Evolutionary conservation across 2,113 vertebrate species (phyloP).

Genomic region (Lamprologus tigripictilis): DNA sequence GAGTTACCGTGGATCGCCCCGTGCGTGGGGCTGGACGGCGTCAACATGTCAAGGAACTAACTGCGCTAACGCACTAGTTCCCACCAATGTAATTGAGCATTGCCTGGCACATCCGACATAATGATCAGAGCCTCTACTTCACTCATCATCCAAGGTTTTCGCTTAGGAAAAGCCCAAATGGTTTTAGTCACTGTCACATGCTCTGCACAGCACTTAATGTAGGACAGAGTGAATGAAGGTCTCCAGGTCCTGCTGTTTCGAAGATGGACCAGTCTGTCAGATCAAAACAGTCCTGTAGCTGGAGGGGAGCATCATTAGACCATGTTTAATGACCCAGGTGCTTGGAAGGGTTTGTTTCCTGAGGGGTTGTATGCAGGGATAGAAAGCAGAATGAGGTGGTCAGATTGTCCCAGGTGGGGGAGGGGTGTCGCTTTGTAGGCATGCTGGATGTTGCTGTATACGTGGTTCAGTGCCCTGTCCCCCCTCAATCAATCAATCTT

Average conservation of each 20-base stretch:
- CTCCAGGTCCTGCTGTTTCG: neutral
- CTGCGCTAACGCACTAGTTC: accelerated
- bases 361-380: neutral
- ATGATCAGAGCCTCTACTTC: neutral
- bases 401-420: neutral
- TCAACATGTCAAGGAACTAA: too few relatives aligned
- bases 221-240: neutral
- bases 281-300: neutral
- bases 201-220: neutral
- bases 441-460: neutral
- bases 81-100: neutral
- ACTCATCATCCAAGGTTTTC: neutral
- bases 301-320: neutral
- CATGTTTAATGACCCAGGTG: neutral
- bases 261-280: neutral
- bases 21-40: accelerated
- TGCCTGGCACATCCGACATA: accelerated
- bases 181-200: neutral
- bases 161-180: neutral
- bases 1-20: accelerated
- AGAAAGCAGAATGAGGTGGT: neutral
- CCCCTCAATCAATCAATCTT: neutral
- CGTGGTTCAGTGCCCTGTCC: neutral
- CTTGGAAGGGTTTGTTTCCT: neutral
- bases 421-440: neutral